These are phyloP conservation scores for Vireo altiloquus DNA, from an alignment of 2,113 vertebrate genomes.

Conservation along the genomic window DNA sequence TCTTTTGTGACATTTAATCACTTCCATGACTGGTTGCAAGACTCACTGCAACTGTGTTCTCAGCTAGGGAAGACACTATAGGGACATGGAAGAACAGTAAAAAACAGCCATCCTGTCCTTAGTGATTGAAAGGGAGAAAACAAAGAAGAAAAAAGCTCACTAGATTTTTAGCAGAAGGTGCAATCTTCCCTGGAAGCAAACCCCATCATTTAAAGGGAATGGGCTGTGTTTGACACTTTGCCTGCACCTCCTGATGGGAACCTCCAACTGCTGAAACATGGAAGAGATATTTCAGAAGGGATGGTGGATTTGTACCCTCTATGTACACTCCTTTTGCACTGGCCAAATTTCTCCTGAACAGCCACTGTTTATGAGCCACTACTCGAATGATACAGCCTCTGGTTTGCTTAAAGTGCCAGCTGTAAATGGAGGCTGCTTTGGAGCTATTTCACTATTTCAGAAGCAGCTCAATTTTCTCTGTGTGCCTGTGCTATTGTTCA, in stretches of 20 bases:
- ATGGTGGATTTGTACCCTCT: neutral
- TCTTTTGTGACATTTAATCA: neutral
- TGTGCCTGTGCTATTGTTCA: neutral
- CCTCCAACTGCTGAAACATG: neutral
- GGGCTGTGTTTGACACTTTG: neutral
- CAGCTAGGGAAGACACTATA: neutral
- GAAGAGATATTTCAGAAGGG: neutral
- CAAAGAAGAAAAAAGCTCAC: neutral
- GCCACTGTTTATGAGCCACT: neutral
- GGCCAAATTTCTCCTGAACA: neutral
- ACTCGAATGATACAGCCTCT: constrained; percentile 11
- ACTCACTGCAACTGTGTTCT: neutral
- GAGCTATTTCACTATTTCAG: neutral
- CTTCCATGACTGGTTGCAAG: neutral
- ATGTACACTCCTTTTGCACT: neutral
- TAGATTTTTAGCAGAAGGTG: neutral
- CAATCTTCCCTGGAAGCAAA: neutral
- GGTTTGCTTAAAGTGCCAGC: neutral
- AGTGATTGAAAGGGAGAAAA: neutral
- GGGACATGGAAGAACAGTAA: neutral
- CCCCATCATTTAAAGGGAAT: neutral
- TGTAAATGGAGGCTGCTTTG: neutral
- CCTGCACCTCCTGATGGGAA: fast-evolving
- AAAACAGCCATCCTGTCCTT: neutral
- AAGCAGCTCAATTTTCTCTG: neutral